Base-by-base conservation (phyloP, 2,888 invertebrate genomes). In the Allophyes oxyacanthae region DNA sequence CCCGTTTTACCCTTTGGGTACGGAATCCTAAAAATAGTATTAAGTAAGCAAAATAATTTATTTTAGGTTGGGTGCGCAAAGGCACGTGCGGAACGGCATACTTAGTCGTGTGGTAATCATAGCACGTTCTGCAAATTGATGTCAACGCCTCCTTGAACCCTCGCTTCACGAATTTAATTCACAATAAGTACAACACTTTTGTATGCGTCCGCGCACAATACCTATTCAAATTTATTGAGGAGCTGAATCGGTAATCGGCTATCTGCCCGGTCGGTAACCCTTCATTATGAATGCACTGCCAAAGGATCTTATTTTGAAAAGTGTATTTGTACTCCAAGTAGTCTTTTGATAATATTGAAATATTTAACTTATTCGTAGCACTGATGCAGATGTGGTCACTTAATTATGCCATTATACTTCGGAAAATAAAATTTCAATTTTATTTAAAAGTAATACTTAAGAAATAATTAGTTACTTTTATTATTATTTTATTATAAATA, bases 191-290 rank as follows among this genome's bases (percentile, higher is more conserved):
- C 75, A 84, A 81, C 79, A 86, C 82, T 86, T 88, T 85, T 86
- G 87, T 87, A 87, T 88, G 88, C 89, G 87, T 77, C 78, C 78
- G 87, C 84, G 89, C 87, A 90, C 87, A 89, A 89, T 89, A 86
- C 88, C 86, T 86, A 89, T 90, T 88, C 89, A 89, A 82, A 85
- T 86, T 88, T 88, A 88, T 88, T 87, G 84, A 84, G 81, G 81
- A 86, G 77, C 77, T 86, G 88, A 86, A 90, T 89, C 82, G 77
- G 84, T 86, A 85, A 88, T 87, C 84, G 83, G 66, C 79, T 78
- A 79, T 81, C 75, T 78, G 82, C 60, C 81, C 79, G 87, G 87
- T 90, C 88, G 84, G 79, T 90, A 80, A 90, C 87, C 88, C 82
- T 85, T 77, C 74, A 81, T 82, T 84, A 82, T 73, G 72, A 83